Evolutionary conservation across 2,888 invertebrate genomes (phyloP), one percentile per base, ranked within the genome.

Genomic region (Leptothorax acervorum): DNA sequence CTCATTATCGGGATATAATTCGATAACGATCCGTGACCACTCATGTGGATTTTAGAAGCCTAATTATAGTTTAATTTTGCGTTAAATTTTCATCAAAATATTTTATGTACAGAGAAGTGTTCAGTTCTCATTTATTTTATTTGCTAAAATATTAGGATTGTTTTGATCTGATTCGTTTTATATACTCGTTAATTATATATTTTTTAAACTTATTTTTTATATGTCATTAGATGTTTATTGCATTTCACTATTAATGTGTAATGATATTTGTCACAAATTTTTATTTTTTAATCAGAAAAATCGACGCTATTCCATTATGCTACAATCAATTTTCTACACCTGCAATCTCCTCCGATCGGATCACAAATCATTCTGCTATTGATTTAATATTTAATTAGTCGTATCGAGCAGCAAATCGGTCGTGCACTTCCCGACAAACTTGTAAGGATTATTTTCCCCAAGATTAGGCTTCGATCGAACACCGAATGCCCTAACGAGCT

Each of bases 381-480:
- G 48, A 86, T 86, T 74, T n/a, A 63, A 87, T n/a, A 62, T 75
- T 39, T 75, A 62, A 66, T 62, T 76, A 82, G 73, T 82, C 83
- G 12, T 35, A 57, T 55, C 48, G 15, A 11, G 2, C 18, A 63
- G 68, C 73, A 82, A 63, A 70, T 85, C 73, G 75, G 82, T 79
- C 71, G 39, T 42, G 31, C 53, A 71, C 51, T 35, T 75, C 65
- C 81, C 84, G 84, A 62, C 55, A 11, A 55, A 55, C 35, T 57
- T 45, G 39, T n/a, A n/a, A 68, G 65, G 86, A 48, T 65, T 73
- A 86, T 12, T 74, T 75, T 84, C 86, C 75, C 84, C 84, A 90
- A 91, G 90, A 91, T 91, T 88, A 88, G 85, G 65, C 74, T 84
- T 86, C 83, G 71, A 76, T 82, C 74, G 70, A 48, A 23, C 78